A percentile compares a stretch with the other conserved stretches of the same genome.
Evolutionary conservation across 2,888 invertebrate genomes (phyloP).

Genomic region (Agonum fuliginosum): DNA sequence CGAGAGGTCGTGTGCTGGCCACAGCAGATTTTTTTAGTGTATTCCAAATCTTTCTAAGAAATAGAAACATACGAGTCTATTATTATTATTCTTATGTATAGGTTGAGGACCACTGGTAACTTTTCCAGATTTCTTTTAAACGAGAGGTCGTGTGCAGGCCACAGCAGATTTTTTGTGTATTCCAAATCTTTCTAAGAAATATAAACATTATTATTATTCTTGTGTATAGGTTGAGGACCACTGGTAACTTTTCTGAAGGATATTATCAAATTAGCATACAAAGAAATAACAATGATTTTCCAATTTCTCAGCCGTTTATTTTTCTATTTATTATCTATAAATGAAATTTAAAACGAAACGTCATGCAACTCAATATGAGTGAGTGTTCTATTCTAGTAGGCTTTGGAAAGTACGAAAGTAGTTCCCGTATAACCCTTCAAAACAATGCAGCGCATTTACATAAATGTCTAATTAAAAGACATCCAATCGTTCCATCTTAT

Average conservation of each 20-base stretch:
- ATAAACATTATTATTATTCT: too few species aligned
- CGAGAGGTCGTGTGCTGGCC: too few species aligned
- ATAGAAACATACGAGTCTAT: too few species aligned
- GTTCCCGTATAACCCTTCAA: slow-evolving; percentile 37
- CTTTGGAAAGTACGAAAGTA: slow-evolving; percentile 24
- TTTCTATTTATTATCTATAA: slow-evolving; percentile 31
- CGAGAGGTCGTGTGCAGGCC: too few species aligned
- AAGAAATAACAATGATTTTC: slow-evolving; percentile 23
- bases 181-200: too few species aligned
- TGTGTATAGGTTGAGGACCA: background rate
- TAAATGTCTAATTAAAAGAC: slow-evolving; percentile 56
- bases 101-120: too few species aligned
- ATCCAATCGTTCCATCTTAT: slow-evolving; percentile 42
- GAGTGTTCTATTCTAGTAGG: slow-evolving; percentile 30
- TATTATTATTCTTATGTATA: too few species aligned
- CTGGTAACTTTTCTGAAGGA: too few species aligned
- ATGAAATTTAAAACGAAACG: slow-evolving; percentile 13
- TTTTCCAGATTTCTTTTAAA: too few species aligned
- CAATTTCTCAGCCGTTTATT: slow-evolving; percentile 26
- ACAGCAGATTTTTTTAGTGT: too few species aligned
- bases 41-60: too few species aligned
- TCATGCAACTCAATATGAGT: slow-evolving; percentile 22
- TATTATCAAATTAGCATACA: slow-evolving; percentile 18
- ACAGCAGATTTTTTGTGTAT: too few species aligned
- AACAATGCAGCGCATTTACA: slow-evolving; percentile 50